Conservation (phyloP, 2,113 vertebrate species). For the Hucho hucho region DNA sequence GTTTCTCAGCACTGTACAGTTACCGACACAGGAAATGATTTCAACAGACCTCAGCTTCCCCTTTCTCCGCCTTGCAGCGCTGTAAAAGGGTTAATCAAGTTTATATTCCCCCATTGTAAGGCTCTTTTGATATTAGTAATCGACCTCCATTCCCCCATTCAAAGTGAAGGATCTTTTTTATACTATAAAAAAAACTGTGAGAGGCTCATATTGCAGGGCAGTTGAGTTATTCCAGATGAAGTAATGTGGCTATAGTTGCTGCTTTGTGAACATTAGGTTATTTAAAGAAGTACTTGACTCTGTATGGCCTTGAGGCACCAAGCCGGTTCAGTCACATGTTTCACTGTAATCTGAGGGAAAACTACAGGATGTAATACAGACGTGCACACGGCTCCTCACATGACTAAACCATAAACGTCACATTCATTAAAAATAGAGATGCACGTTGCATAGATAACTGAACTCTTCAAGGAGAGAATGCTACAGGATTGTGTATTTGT, state of each 20-base stretch:
- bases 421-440: too few species aligned
- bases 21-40: conserved; percentile 62
- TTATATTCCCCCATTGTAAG: conserved; percentile 26
- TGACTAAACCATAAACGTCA: too few species aligned
- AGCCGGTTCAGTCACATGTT: not conserved
- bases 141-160: not conserved
- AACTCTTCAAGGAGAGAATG: too few species aligned
- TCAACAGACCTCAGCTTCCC: conserved; percentile 58
- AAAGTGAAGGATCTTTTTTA: conserved; percentile 1
- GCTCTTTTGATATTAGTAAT: not conserved
- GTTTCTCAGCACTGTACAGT: conserved; percentile 21
- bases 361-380: conserved; percentile 9
- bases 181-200: not conserved
- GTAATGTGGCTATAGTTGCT: not conserved
- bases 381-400: not conserved
- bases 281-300: not conserved
- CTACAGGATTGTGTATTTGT: too few species aligned
- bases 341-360: not conserved
- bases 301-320: not conserved
- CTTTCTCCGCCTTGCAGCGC: conserved; percentile 40
- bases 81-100: conserved; percentile 39
- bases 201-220: not conserved
- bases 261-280: not conserved
- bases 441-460: too few species aligned
- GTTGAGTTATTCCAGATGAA: not conserved